phyloP scores from a whole-genome alignment of 2,797 vertebrate genomes.

The Pelodytes ibericus region DNA sequence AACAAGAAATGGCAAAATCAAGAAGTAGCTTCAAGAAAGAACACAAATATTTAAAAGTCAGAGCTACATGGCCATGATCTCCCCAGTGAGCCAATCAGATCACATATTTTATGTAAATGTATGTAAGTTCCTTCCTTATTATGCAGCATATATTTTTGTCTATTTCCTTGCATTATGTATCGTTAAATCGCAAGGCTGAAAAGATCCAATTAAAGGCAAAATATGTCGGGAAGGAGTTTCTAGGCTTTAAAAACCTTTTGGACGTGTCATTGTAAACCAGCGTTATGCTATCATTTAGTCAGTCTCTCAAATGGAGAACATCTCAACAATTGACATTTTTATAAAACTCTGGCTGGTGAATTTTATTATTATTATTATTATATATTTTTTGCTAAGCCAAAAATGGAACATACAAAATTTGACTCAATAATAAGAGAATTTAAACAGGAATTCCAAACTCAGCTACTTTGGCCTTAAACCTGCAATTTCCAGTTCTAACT shows the following conservation, averaged over 20 bases:
- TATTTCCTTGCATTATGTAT: background rate
- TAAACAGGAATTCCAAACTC: too few species aligned
- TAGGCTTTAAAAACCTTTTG: background rate
- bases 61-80: background rate
- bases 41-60: too few species aligned
- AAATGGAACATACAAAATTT: too few species aligned
- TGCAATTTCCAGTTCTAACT: too few species aligned
- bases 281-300: background rate
- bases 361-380: too few species aligned
- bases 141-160: background rate
- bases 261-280: background rate
- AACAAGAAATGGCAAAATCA: too few species aligned
- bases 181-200: background rate
- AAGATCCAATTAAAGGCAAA: constrained; percentile 12
- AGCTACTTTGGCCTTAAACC: too few species aligned
- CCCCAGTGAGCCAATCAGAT: background rate
- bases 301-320: background rate
- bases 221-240: background rate
- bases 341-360: too few species aligned
- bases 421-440: too few species aligned
- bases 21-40: too few species aligned
- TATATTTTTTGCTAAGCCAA: too few species aligned
- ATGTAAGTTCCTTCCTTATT: background rate
- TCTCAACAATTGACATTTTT: background rate
- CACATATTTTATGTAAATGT: constrained; percentile 12